Evolutionary conservation across 2,888 invertebrate species (phyloP), one percentile per base, ranked within the genome.

Genomic region (Drosophila glabriapex): DNA sequence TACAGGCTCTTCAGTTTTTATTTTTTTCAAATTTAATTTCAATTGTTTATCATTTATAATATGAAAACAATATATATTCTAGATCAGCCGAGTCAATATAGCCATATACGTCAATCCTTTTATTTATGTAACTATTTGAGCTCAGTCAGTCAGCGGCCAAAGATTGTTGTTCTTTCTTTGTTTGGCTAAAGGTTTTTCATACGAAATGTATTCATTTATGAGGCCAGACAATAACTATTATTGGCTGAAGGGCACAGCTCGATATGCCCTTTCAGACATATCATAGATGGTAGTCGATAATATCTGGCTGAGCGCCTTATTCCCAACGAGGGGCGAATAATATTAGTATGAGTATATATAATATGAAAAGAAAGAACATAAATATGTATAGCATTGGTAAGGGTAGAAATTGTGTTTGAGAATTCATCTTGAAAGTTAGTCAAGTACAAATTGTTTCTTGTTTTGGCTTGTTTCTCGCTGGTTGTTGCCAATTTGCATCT

Each of bases 401-500:
- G 9, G 39, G 19, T 2, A 9, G 39, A 39, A 35, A 16, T 35
- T 16, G 35, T 37, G 2, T 37, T 7, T 37, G 37, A 37, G 19
- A 19, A 37, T 3, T 19, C 7, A 86, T 78, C 77, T 80, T 64
- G 53, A 73, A 82, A 87, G 73, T 79, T 89, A 86, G 84, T 89
- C 84, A 86, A 89, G 82, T 82, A 82, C 77, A 82, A 78, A 78
- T 16, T 86, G 73, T 78, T 76, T 81, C 56, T 68, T 75, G 61
- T 67, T 81, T 75, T 68, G 29, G 29, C 43, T 53, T 54, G 7
- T 16, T 46, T 16, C 16, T 16, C 7, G 22, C 22, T 41, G 41
- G n/a, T 10, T 2, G 41, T 5, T 41, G 49, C 59, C 63, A 66
- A 78, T 78, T 78, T 78, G 67, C 74, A 70, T 58, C 49, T 52